These are phyloP conservation scores for Sycophila texana DNA, from an alignment of 2,888 invertebrate species.

Conservation along the genomic window DNA sequence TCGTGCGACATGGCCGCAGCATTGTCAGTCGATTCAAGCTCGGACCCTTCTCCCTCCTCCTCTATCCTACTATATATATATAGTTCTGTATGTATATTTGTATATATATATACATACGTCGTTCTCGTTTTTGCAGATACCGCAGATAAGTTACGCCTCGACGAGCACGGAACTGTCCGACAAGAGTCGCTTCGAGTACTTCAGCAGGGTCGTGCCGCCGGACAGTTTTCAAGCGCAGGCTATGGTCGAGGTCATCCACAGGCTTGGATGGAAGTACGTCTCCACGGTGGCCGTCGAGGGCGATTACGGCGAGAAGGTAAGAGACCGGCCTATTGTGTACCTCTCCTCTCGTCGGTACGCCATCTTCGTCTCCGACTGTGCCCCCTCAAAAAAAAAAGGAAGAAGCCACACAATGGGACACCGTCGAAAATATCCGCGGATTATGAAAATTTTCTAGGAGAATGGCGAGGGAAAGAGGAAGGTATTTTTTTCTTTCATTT, in stretches of 20 bases:
- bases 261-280: slow-evolving; percentile 85
- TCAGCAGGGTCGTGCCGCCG: slow-evolving; percentile 84
- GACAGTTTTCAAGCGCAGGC: slow-evolving; percentile 84
- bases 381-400: too few species aligned
- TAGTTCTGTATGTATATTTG: too few species aligned
- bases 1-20: too few species aligned
- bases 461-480: too few species aligned
- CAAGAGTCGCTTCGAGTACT: slow-evolving; percentile 83
- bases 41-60: not conserved
- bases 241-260: slow-evolving; percentile 82
- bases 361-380: too few species aligned
- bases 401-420: too few species aligned
- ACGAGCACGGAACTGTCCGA: slow-evolving; percentile 84
- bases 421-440: too few species aligned
- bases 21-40: not conserved
- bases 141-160: slow-evolving; percentile 84
- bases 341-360: too few species aligned
- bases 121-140: slow-evolving; percentile 77
- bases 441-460: too few species aligned
- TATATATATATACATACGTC: not conserved
- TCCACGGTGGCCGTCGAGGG: slow-evolving; percentile 87
- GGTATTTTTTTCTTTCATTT: too few species aligned
- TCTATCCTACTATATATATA: not conserved
- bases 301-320: slow-evolving; percentile 85
- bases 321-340: slow-evolving; percentile 41